These are phyloP conservation scores for Phataginus tricuspis DNA, from an alignment of 2,797 vertebrate genomes.

Conservation along the genomic window DNA sequence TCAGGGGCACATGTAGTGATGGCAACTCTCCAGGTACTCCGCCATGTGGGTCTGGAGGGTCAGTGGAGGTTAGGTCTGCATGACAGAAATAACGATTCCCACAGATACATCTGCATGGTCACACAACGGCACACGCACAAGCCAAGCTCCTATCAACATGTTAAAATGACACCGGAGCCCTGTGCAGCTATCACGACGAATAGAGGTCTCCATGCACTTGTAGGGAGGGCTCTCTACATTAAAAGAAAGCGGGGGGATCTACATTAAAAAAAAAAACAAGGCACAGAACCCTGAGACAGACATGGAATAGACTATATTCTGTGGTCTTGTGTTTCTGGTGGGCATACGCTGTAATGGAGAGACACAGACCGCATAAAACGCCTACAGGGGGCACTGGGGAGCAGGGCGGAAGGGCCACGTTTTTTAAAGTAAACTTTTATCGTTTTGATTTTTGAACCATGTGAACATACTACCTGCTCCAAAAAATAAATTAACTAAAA, in stretches of 20 bases:
- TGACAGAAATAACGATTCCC: not conserved
- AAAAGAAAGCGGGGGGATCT: too few relatives aligned
- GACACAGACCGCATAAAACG: not conserved
- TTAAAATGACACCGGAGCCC: not conserved
- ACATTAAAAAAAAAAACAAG: too few relatives aligned
- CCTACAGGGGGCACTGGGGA: not conserved
- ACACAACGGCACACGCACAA: not conserved
- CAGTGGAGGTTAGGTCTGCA: not conserved
- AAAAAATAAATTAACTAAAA: not conserved
- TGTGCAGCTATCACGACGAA: not conserved
- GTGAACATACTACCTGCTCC: not conserved
- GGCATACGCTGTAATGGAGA: not conserved
- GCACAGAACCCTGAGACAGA: not conserved
- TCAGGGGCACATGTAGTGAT: too few relatives aligned
- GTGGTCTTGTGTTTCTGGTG: not conserved
- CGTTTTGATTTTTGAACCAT: not conserved
- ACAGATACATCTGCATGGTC: not conserved
- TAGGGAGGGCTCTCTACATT: not conserved
- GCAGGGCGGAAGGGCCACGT: not conserved
- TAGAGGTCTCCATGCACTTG: not conserved
- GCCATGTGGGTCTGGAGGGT: not conserved
- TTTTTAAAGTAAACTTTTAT: not conserved
- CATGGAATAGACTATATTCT: not conserved
- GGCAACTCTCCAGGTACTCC: not conserved
- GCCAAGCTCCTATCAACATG: not conserved